Conservation (phyloP, 2,888 invertebrate species). For the Eulithis prunata region DNA sequence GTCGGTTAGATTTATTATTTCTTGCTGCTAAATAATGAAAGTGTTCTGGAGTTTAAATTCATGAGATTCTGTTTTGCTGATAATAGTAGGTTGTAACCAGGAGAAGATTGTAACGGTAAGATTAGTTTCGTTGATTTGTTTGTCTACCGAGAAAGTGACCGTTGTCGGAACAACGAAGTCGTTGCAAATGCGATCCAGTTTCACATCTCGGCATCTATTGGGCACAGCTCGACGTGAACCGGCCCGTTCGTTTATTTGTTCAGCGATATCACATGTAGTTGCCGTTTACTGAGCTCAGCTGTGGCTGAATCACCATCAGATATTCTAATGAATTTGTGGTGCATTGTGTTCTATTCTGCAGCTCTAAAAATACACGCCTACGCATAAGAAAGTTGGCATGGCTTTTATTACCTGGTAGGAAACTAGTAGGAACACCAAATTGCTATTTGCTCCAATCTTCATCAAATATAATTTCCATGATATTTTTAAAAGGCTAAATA, state of each 20-base stretch:
- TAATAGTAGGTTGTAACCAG: constrained; percentile 50
- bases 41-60: constrained; percentile 56
- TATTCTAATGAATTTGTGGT: constrained; percentile 44
- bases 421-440: neutral
- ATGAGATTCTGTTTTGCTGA: constrained; percentile 57
- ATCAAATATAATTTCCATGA: constrained; percentile 22
- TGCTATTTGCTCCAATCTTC: constrained; percentile 19
- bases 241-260: constrained; percentile 66
- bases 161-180: constrained; percentile 67
- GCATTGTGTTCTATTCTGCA: constrained; percentile 39
- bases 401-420: constrained; percentile 5
- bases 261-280: constrained; percentile 60
- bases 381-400: constrained; percentile 56
- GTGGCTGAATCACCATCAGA: constrained; percentile 50
- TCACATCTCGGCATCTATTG: constrained; percentile 66
- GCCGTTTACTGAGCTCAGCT: constrained; percentile 46
- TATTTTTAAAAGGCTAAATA: neutral
- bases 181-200: constrained; percentile 73
- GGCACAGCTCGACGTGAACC: constrained; percentile 71
- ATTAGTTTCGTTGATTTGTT: constrained; percentile 71
- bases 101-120: constrained; percentile 65
- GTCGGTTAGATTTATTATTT: constrained; percentile 60
- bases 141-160: constrained; percentile 79
- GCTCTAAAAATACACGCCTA: constrained; percentile 54
- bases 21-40: constrained; percentile 70